phyloP scores from a whole-genome alignment of 64 coral and sea anemone species.

The Dendronephthya gigantea region DNA sequence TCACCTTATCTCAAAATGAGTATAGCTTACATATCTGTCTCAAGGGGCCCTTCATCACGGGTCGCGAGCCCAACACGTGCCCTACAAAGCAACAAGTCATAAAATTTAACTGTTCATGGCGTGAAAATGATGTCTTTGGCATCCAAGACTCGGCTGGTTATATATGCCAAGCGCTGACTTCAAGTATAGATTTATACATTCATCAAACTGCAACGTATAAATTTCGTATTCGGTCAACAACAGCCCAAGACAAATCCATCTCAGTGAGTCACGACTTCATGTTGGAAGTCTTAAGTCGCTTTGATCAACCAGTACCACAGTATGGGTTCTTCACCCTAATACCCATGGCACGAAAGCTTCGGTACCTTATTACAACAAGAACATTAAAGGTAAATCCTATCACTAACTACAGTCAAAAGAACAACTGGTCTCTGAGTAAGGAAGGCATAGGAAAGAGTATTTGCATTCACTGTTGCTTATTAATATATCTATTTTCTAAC shows the following conservation, averaged over 20 bases:
- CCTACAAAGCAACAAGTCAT: neutral
- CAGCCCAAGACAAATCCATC: neutral
- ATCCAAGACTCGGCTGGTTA: neutral
- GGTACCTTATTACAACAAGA: neutral
- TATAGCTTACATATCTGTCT: neutral
- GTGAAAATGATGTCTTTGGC: neutral
- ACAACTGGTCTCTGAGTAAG: too few relatives aligned
- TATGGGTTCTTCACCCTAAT: neutral
- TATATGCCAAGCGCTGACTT: neutral
- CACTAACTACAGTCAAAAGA: neutral
- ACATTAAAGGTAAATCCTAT: neutral
- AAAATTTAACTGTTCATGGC: neutral
- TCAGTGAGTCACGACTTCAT: neutral
- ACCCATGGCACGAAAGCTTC: neutral
- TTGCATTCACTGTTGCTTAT: too few relatives aligned
- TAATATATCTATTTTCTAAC: too few relatives aligned
- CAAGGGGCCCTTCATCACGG: neutral
- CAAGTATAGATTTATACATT: neutral
- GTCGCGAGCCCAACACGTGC: neutral
- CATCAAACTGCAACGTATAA: neutral
- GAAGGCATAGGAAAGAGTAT: too few relatives aligned
- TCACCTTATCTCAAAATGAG: neutral
- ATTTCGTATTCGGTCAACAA: neutral
- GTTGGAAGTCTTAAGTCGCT: neutral
- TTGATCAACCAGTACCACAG: neutral